phyloP scores from a whole-genome alignment of 2,113 vertebrate species.

The Sander vitreus region DNA sequence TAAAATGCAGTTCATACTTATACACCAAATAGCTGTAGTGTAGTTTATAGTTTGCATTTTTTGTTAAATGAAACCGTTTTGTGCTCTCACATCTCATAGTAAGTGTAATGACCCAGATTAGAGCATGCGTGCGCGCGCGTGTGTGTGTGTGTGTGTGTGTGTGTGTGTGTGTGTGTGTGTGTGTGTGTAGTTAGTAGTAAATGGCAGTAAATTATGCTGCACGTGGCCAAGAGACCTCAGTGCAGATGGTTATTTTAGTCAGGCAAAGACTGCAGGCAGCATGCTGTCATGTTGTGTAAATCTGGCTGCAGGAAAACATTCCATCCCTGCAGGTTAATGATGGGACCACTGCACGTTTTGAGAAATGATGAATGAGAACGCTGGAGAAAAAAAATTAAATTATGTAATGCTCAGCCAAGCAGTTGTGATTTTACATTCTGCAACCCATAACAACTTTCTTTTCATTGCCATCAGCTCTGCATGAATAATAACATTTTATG shows the following conservation, averaged over 20 bases:
- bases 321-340: constrained; percentile 46
- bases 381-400: constrained; percentile 15
- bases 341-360: constrained; percentile 42
- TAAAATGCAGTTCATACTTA: not conserved
- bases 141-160: constrained; percentile 39
- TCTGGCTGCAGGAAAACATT: constrained; percentile 33
- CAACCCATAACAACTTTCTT: constrained; percentile 28
- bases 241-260: constrained; percentile 67
- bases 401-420: constrained; percentile 36
- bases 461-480: constrained; percentile 51
- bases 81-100: constrained; percentile 14
- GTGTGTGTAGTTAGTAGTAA: constrained; percentile 45
- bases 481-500: constrained; percentile 65
- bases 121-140: constrained; percentile 25
- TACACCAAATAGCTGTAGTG: not conserved
- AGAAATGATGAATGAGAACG: constrained; percentile 50
- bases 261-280: constrained; percentile 54
- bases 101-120: constrained; percentile 58
- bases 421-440: constrained; percentile 30
- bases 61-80: not conserved
- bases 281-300: constrained; percentile 60
- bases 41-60: constrained; percentile 7
- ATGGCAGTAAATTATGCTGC: constrained; percentile 41
- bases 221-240: constrained; percentile 51
- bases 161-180: constrained; percentile 42